Evolutionary conservation across 2,113 vertebrate genomes (phyloP), one percentile per base, ranked within the genome.

Genomic region (Empidonax alnorum): DNA sequence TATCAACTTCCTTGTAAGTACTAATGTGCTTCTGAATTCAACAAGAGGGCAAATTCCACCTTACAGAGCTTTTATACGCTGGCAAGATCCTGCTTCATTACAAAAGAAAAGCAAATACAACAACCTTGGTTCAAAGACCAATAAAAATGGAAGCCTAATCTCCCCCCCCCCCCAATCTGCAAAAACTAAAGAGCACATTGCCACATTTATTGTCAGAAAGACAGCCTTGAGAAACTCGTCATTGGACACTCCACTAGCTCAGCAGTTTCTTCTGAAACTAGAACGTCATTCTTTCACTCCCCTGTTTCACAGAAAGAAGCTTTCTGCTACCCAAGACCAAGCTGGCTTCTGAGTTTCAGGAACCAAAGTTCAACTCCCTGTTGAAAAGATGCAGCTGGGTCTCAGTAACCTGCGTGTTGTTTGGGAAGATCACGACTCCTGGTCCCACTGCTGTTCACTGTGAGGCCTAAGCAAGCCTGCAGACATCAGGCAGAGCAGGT

Each of bases 1-100:
- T 97, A 97, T 97, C 96, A 92, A 82, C 87, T 96, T 95, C 90
- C 95, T 96, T 87, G 78, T 91, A 62, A 96, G 82, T 82, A 94
- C 76, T 92, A 82, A 69, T 77, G 78, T 89, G 65, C 84, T 95
- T 89, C 71, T 96, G 79, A 84, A 94, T 92, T 90, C 92, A 92
- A 74, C 25, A 46, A 96, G 79, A 94, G 89, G 89, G 82, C 92
- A 97, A 96, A 94, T 92, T 95, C 95, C 94, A 96, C 41, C 42
- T 85, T 21, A 89, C 21, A 87, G 73, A 93, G 88, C 81, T 92
- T 89, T 94, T 84, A 90, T 56, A 81, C 44, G 44, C 59, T 93
- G 75, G 68, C 50, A 89, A 77, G 79, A 58, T 71, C 72, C 59
- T 83, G 19, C 49, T 81, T 65, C 31, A 13, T 86, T 95, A 86